These are phyloP conservation scores for Ariopsis seemanni DNA, from an alignment of 2,113 vertebrate genomes.

Conservation along the genomic window DNA sequence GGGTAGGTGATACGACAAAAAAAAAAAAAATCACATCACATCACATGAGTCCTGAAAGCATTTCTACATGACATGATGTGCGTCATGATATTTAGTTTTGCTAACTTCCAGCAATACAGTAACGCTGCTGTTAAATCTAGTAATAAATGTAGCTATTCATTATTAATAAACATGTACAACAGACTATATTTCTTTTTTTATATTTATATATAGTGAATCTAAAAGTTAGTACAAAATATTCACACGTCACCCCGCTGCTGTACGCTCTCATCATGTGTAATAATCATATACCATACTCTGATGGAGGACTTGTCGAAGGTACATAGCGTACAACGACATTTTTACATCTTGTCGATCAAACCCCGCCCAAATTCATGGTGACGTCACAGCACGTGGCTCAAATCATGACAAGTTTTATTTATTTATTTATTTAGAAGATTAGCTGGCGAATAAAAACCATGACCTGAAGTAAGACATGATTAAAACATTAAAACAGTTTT, in stretches of 20 bases:
- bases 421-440: not conserved
- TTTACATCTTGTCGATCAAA: not conserved
- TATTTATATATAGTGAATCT: not conserved
- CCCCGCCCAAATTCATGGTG: not conserved
- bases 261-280: not conserved
- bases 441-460: not conserved
- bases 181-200: not conserved
- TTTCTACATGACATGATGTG: not conserved
- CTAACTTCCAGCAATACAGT: not conserved
- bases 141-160: not conserved
- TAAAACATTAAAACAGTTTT: not conserved
- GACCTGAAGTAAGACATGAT: not conserved
- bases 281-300: not conserved
- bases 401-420: not conserved
- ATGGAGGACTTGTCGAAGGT: not conserved
- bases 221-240: not conserved
- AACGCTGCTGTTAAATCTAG: not conserved
- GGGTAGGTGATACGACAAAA: not conserved
- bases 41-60: not conserved
- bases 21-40: not conserved
- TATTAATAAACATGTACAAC: not conserved
- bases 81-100: not conserved
- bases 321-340: not conserved
- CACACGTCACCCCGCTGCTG: no score
- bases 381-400: not conserved